These are phyloP conservation scores for Percopsis omiscomaycus DNA, from an alignment of 2,797 vertebrate species.

Conservation along the genomic window DNA sequence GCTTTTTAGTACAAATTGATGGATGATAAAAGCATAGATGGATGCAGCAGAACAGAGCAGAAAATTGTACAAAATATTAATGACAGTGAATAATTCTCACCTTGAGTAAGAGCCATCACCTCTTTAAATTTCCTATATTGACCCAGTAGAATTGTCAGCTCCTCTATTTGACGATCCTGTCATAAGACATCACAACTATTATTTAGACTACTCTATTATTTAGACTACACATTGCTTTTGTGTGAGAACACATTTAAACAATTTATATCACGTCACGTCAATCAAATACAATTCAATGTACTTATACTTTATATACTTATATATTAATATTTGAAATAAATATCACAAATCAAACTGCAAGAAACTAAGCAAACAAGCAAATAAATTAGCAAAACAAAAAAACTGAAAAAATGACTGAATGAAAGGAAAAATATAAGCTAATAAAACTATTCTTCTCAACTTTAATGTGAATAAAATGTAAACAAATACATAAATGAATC, in stretches of 20 bases:
- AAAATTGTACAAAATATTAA: background rate
- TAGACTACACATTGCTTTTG: too few relatives aligned
- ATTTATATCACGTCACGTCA: too few relatives aligned
- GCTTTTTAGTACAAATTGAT: background rate
- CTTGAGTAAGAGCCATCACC: slow-evolving; percentile 65
- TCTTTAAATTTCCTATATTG: slow-evolving; percentile 90
- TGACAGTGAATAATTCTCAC: slow-evolving; percentile 40
- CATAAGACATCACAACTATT: background rate
- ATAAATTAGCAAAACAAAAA: too few relatives aligned
- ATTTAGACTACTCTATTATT: too few relatives aligned
- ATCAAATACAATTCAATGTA: too few relatives aligned
- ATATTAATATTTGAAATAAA: too few relatives aligned
- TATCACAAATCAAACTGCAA: background rate
- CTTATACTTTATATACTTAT: too few relatives aligned
- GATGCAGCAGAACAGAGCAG: background rate
- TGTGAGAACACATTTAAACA: too few relatives aligned
- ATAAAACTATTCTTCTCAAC: too few relatives aligned
- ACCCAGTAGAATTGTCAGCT: slow-evolving; percentile 83
- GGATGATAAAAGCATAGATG: background rate
- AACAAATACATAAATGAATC: background rate
- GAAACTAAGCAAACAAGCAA: background rate
- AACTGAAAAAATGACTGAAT: too few relatives aligned
- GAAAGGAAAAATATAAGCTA: too few relatives aligned
- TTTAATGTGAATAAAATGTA: background rate
- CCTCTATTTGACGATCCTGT: slow-evolving; percentile 93